Conservation (phyloP, 2,797 vertebrate genomes). For the Zalophus californianus region DNA sequence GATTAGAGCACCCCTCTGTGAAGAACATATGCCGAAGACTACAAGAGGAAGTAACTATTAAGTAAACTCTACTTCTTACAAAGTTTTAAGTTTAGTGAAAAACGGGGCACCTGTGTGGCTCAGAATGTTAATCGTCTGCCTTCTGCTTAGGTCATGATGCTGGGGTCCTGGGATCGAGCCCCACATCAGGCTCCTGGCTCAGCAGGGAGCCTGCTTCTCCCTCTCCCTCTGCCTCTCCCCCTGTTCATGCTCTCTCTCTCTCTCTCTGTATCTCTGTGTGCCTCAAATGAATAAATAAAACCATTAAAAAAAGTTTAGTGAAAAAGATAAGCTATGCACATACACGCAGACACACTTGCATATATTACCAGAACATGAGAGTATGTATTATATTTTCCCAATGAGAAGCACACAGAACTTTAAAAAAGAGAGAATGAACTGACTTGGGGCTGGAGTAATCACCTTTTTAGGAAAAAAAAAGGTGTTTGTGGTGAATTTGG, state of each 20-base stretch:
- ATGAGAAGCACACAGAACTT: not conserved
- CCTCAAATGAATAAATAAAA: too few relatives aligned
- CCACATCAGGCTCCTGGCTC: too few relatives aligned
- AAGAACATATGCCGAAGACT: not conserved
- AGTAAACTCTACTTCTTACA: not conserved
- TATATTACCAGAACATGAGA: not conserved
- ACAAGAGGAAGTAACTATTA: not conserved
- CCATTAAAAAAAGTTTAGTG: not conserved
- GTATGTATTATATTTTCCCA: not conserved
- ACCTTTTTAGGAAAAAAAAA: not conserved
- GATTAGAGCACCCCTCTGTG: not conserved
- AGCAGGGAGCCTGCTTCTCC: too few relatives aligned
- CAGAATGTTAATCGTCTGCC: too few relatives aligned
- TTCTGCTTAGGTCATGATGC: too few relatives aligned
- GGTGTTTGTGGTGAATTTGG: not conserved
- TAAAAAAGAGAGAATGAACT: not conserved
- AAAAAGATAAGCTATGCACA: not conserved
- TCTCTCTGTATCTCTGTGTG: too few relatives aligned
- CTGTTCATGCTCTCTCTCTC: too few relatives aligned
- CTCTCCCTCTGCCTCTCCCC: too few relatives aligned
- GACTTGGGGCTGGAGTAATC: not conserved
- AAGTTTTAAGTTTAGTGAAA: not conserved
- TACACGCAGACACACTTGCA: not conserved
- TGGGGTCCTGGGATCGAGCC: too few relatives aligned
- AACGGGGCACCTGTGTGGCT: too few relatives aligned